Evolutionary conservation across 2,888 invertebrate genomes (phyloP).

Genomic region (Pogonocherus hispidulus): DNA sequence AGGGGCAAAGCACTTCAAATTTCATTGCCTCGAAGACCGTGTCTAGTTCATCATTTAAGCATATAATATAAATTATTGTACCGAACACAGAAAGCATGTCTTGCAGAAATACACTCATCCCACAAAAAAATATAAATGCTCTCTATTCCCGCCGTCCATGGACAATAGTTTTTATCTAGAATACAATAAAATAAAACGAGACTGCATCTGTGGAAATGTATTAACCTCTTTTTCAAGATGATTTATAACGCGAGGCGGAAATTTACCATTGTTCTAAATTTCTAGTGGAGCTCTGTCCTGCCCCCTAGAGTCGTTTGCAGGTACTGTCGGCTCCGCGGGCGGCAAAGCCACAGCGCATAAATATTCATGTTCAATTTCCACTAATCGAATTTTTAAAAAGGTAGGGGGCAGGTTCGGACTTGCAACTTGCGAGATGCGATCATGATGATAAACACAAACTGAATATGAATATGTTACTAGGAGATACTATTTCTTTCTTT

Average conservation of each 20-base stretch:
- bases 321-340: neutral
- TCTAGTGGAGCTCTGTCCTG: neutral
- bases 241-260: neutral
- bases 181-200: conserved; percentile 18
- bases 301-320: neutral
- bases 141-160: neutral
- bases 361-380: neutral
- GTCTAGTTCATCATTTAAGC: neutral
- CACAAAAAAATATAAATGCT: neutral
- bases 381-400: neutral
- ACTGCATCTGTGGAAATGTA: conserved; percentile 15
- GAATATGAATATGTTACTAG: too few relatives aligned
- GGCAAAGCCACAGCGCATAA: neutral
- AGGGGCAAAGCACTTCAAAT: too few relatives aligned
- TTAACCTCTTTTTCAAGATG: conserved; percentile 13
- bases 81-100: neutral
- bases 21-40: neutral
- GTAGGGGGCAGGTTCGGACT: neutral
- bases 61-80: neutral
- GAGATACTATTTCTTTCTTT: too few relatives aligned
- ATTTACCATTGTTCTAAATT: neutral
- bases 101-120: neutral
- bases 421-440: too few relatives aligned
- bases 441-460: too few relatives aligned
- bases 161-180: conserved; percentile 16